A percentile compares a stretch with the other conserved stretches of the same genome.
Evolutionary conservation across 2,113 vertebrate genomes (phyloP).

Genomic region (Micronycteris hirsuta): DNA sequence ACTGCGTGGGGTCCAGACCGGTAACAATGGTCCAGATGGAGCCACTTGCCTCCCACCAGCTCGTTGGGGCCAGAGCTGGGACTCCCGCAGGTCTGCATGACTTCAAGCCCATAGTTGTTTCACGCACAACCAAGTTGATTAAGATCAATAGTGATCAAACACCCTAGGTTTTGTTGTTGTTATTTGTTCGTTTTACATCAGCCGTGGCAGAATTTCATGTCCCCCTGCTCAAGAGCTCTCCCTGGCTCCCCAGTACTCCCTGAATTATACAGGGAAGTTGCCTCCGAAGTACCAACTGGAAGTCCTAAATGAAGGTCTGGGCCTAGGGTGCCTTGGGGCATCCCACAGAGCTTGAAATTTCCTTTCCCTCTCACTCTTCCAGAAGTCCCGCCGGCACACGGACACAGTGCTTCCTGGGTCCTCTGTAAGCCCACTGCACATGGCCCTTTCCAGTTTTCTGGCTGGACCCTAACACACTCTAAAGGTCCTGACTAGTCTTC

Average conservation of each 20-base stretch:
- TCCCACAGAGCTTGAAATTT: not conserved
- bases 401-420: not conserved
- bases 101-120: not conserved
- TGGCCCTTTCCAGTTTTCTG: not conserved
- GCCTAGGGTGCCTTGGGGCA: too few species aligned
- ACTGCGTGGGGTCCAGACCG: not conserved
- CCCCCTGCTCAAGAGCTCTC: not conserved
- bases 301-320: not conserved
- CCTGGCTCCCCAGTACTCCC: not conserved
- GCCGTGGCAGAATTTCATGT: accelerated
- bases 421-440: not conserved
- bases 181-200: not conserved
- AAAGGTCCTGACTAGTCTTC: not conserved
- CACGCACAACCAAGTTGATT: not conserved
- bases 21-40: not conserved
- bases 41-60: not conserved
- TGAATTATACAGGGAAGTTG: not conserved
- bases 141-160: not conserved
- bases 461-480: not conserved
- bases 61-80: not conserved
- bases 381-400: not conserved
- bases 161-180: not conserved
- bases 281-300: not conserved
- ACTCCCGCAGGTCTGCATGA: not conserved
- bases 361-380: not conserved